phyloP scores from a whole-genome alignment of 1,140 invertebrate genomes.

The Mamestra configurata region DNA sequence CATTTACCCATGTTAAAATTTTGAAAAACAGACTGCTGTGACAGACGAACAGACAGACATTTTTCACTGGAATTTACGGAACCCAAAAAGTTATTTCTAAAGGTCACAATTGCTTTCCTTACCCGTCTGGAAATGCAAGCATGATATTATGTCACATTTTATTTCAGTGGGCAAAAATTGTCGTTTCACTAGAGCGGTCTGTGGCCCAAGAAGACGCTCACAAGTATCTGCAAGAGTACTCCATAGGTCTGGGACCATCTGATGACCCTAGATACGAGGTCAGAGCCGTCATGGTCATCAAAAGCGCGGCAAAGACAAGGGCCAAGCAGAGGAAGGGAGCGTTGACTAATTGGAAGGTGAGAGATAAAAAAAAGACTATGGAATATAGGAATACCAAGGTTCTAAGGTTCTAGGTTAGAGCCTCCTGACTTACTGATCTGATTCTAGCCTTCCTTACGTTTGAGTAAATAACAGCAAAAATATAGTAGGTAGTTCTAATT shows the following conservation, averaged over 20 bases:
- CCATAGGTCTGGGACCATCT: constrained; percentile 95
- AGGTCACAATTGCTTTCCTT: background rate
- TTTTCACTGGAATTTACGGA: too few species aligned
- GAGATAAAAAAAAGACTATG: too few species aligned
- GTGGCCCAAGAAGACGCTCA: constrained; percentile 96
- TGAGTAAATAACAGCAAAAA: too few species aligned
- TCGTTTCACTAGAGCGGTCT: constrained; percentile 97
- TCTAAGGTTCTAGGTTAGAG: too few species aligned
- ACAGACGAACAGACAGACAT: too few species aligned
- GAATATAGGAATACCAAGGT: too few species aligned
- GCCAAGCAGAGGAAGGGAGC: constrained; percentile 99
- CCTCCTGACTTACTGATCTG: too few species aligned
- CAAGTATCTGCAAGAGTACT: constrained; percentile 97
- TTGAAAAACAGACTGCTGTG: too few species aligned
- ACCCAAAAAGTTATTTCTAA: too few species aligned
- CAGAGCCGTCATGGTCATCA: constrained; percentile 99
- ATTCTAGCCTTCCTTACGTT: too few species aligned
- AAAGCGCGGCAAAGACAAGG: constrained; percentile 98
- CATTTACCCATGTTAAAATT: too few species aligned
- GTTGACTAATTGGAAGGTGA: constrained; percentile 98
- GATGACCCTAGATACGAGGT: constrained; percentile 94
- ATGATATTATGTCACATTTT: background rate
- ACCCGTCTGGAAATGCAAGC: background rate
- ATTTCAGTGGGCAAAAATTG: constrained; percentile 98
- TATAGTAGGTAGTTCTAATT: too few species aligned